A percentile compares a stretch with the other conserved stretches of the same genome.
Evolutionary conservation across 2,888 invertebrate genomes (phyloP).

Genomic region (Orgyia antiqua): DNA sequence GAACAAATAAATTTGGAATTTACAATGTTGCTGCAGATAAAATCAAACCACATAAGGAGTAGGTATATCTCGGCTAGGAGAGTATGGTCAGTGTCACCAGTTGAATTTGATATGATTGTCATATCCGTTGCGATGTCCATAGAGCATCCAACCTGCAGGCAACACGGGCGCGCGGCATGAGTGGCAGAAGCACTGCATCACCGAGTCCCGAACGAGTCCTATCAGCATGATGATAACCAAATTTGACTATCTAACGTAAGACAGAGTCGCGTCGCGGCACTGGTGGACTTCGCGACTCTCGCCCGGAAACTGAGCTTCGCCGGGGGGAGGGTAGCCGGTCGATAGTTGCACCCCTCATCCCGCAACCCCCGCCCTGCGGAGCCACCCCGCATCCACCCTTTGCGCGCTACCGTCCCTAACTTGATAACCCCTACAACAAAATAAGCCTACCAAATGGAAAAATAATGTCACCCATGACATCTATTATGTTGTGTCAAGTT

Average conservation of each 20-base stretch:
- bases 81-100: constrained; percentile 46
- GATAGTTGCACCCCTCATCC: constrained; percentile 73
- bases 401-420: constrained; percentile 65
- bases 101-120: constrained; percentile 18
- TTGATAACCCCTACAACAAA: constrained; percentile 74
- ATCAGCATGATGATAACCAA: constrained; percentile 85
- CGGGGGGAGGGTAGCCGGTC: constrained; percentile 79
- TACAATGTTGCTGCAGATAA: not conserved
- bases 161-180: constrained; percentile 91
- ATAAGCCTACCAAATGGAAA: constrained; percentile 75
- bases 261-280: constrained; percentile 71
- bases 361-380: constrained; percentile 66
- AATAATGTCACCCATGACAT: constrained; percentile 65
- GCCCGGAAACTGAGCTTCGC: constrained; percentile 76
- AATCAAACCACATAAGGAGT: constrained; percentile 18
- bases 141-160: constrained; percentile 82
- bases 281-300: constrained; percentile 80
- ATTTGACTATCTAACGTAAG: constrained; percentile 70
- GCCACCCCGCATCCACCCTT: constrained; percentile 56
- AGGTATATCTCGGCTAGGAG: constrained; percentile 21
- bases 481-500: constrained; percentile 43
- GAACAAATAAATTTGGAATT: not conserved
- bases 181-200: constrained; percentile 96
- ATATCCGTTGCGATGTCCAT: constrained; percentile 18
- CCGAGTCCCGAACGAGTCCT: constrained; percentile 93